Percentiles rank a stretch among this genome's conserved stretches.
These are phyloP conservation scores for Philereme transversata DNA, from an alignment of 2,888 invertebrate species.

Conservation along the genomic window DNA sequence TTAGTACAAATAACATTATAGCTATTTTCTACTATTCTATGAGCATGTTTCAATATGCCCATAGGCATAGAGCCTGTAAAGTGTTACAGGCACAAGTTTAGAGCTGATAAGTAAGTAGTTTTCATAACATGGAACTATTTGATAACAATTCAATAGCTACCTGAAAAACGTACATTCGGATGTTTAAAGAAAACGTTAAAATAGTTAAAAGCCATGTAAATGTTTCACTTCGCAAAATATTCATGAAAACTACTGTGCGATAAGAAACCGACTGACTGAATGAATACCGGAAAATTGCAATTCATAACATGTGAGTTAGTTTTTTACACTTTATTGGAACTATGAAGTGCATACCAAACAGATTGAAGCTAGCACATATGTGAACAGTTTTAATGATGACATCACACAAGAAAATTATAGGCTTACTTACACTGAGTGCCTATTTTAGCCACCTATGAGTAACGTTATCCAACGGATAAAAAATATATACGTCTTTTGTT, in stretches of 20 bases:
- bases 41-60: slow-evolving; percentile 7
- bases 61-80: slow-evolving; percentile 2
- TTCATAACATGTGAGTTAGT: slow-evolving; percentile 25
- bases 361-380: not conserved
- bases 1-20: not conserved
- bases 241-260: slow-evolving; percentile 48
- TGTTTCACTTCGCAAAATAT: slow-evolving; percentile 40
- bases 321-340: slow-evolving; percentile 28
- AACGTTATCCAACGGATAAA: too few species aligned
- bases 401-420: too few species aligned
- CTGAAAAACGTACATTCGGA: slow-evolving; percentile 27
- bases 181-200: slow-evolving; percentile 28
- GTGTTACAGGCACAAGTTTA: not conserved
- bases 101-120: slow-evolving; percentile 3
- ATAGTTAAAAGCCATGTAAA: slow-evolving; percentile 38
- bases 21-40: not conserved
- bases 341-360: slow-evolving; percentile 31
- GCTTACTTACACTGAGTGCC: too few species aligned
- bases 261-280: slow-evolving; percentile 36
- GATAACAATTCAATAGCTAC: not conserved
- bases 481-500: too few species aligned
- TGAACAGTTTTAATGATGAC: too few species aligned
- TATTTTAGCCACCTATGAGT: too few species aligned
- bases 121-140: slow-evolving; percentile 4
- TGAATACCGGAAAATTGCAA: slow-evolving; percentile 30